Base-by-base conservation (phyloP, 2,888 invertebrate genomes). In the Salpingus planirostris region DNA sequence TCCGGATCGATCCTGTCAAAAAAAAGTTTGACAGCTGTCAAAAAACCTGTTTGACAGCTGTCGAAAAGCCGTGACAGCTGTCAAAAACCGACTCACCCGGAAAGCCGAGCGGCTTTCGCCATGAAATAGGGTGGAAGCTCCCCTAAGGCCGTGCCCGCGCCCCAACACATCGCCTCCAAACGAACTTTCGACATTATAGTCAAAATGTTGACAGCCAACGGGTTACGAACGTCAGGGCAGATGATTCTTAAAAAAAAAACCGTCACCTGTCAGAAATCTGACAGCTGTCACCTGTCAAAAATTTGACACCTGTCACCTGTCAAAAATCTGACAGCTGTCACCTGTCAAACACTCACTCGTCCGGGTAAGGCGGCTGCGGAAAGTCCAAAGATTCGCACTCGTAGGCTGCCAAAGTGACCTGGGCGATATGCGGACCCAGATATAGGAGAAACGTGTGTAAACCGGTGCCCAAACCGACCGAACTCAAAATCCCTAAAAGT, bases 71-170 rank as follows among this genome's bases (percentile, higher is more conserved):
- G 18, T 18, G 18, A 18, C 18, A 18, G 8, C 18, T 18, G 18
- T 6, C 18, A 18, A 6, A 8, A 18, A 18, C 33, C 4, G 21
- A 44, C 46, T 45, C 47, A 61, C 57, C 65, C 73, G 0, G 80
- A 80, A 1, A 86, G 69, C 6, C 89, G 66, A 1, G 89, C 87
- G 3, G 97, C 95, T 39, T 91, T 71, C n/a, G 98, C 98, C 95
- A 99, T 96, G 67, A 99, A 99, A 71, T 98, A 99, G 0, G 98
- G 98, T 2, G 98, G 98, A 45, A 99, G 66, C 63, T 99, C 98
- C 0, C 98, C 98, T n/a, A 99, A 70, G 1, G 98, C 98, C 0
- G 98, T 99, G 3, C 98, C 91, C 12, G 87, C 79, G 2, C 91
- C 95, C 98, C 98, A 98, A 71, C 97, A 82, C 75, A 97, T 89